Evolutionary conservation across 2,113 vertebrate genomes (phyloP).

Genomic region (Nycticorax nycticorax): DNA sequence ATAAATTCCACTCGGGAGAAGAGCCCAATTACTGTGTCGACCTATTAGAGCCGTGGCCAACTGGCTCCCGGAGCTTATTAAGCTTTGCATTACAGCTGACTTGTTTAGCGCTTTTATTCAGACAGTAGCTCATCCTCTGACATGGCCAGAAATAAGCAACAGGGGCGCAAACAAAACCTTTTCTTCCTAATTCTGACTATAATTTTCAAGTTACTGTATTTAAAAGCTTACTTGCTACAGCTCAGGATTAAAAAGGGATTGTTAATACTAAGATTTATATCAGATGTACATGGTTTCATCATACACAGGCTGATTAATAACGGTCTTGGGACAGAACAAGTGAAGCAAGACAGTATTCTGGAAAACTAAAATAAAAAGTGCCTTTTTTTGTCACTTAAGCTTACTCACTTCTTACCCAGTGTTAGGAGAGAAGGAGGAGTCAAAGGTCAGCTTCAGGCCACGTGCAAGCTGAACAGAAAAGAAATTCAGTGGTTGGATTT

Average conservation of each 20-base stretch:
- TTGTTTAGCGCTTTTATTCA: not conserved
- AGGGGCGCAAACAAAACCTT: not conserved
- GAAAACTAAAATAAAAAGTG: not conserved
- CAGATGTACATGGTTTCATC: not conserved
- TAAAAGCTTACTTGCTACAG: not conserved
- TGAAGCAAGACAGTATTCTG: not conserved
- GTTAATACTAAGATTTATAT: not conserved
- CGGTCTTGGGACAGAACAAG: not conserved
- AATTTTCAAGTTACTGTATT: not conserved
- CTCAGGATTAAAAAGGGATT: not conserved
- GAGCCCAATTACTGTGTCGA: not conserved
- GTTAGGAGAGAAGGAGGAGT: conserved; percentile 97
- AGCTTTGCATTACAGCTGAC: not conserved
- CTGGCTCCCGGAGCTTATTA: not conserved
- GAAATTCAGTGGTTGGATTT: conserved; percentile 46
- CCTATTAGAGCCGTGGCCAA: conserved; percentile 2
- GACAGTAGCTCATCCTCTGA: not conserved
- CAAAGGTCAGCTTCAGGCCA: conserved; percentile 95
- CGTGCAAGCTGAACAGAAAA: conserved; percentile 82
- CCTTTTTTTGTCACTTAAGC: not conserved
- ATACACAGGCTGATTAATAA: not conserved
- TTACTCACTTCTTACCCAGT: conserved; percentile 86
- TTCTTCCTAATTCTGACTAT: not conserved
- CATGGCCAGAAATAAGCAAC: not conserved
- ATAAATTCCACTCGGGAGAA: conserved; percentile 2